Percentiles rank a stretch among this genome's conserved stretches.
These are phyloP conservation scores for Calameuta filiformis DNA, from an alignment of 2,888 invertebrate genomes.

Conservation along the genomic window DNA sequence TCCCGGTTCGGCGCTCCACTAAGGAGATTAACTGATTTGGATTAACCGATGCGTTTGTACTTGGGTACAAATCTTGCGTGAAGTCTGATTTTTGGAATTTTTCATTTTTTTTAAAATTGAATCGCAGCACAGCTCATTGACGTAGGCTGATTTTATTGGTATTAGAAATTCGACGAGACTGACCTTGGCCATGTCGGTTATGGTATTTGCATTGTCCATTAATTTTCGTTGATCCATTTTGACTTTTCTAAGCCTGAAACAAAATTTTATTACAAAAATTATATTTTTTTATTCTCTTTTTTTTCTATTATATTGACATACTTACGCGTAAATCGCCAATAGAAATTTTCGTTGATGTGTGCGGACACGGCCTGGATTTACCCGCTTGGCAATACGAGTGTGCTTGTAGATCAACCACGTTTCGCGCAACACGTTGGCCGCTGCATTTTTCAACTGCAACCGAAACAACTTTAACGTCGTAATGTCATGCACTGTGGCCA, in stretches of 20 bases:
- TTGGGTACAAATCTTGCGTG: too few species aligned
- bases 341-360: conserved; percentile 99
- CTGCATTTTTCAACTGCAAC: conserved; percentile 97
- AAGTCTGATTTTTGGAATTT: too few species aligned
- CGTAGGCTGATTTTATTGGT: not conserved
- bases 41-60: too few species aligned
- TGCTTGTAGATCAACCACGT: conserved; percentile 99
- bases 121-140: too few species aligned
- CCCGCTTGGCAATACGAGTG: conserved; percentile 97
- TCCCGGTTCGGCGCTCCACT: too few species aligned
- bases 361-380: conserved; percentile 94
- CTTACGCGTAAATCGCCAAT: conserved; percentile 99
- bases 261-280: not conserved
- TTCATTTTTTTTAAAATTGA: too few species aligned
- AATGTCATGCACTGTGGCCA: too few species aligned
- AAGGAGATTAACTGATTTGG: too few species aligned
- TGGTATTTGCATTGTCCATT: conserved; percentile 98
- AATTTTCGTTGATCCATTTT: conserved; percentile 99
- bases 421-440: conserved; percentile 98
- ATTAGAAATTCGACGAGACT: not conserved
- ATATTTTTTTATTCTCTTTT: not conserved
- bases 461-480: conserved; percentile 23
- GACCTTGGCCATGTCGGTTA: conserved; percentile 99
- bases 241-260: conserved; percentile 94
- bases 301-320: conserved; percentile 41